A percentile compares a stretch with the other conserved stretches of the same genome.
Evolutionary conservation across 2,113 vertebrate genomes (phyloP).

Genomic region (Psittacus erithacus): DNA sequence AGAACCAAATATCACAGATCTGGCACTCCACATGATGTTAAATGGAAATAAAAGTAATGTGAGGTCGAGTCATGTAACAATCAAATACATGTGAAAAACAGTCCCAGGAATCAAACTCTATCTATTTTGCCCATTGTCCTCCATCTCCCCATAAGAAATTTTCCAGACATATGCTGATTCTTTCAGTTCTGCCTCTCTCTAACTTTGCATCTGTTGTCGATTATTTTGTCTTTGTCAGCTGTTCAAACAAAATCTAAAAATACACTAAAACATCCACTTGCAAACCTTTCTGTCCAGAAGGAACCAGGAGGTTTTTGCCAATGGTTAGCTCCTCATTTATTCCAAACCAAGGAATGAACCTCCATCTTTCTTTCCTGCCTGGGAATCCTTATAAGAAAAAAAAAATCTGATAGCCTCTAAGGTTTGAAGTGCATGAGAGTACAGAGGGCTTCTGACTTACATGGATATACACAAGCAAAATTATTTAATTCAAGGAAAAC

Average conservation of each 20-base stretch:
- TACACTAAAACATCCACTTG: slow-evolving; percentile 29
- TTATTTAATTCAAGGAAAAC: neutral
- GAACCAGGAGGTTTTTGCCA: slow-evolving; percentile 19
- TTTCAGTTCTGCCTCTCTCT: slow-evolving; percentile 31
- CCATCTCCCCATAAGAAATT: neutral
- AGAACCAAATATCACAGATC: neutral
- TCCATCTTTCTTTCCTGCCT: neutral
- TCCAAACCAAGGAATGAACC: slow-evolving; percentile 20
- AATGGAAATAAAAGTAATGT: slow-evolving; percentile 30
- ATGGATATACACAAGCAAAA: neutral
- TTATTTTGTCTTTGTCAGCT: slow-evolving; percentile 67
- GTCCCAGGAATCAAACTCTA: slow-evolving; percentile 19
- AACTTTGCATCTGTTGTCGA: slow-evolving; percentile 44
- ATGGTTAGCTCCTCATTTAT: slow-evolving; percentile 41
- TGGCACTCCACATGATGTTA: neutral
- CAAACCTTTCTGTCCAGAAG: slow-evolving; percentile 28
- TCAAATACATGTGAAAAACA: slow-evolving; percentile 27
- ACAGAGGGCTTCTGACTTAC: neutral
- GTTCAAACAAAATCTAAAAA: slow-evolving; percentile 64
- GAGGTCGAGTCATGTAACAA: neutral
- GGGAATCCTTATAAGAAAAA: slow-evolving; percentile 19
- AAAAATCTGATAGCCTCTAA: neutral
- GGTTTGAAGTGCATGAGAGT: neutral
- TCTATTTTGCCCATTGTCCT: slow-evolving; percentile 26
- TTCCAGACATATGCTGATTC: slow-evolving; percentile 28